Evolutionary conservation across 2,888 invertebrate species (phyloP), one percentile per base, ranked within the genome.

Genomic region (Malthinus flaveolus): DNA sequence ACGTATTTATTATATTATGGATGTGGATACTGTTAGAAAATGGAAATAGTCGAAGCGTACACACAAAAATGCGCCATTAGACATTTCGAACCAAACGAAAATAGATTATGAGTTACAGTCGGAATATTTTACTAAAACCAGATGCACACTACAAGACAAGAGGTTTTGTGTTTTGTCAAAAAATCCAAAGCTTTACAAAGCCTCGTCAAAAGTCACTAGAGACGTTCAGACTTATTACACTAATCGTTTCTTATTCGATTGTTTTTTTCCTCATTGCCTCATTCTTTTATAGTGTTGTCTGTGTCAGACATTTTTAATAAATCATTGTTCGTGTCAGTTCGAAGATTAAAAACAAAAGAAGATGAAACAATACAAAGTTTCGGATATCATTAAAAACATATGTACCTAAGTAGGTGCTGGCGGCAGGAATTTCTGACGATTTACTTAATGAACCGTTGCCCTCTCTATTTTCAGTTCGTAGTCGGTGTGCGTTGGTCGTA

Each of bases 381-480:
- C 35, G 13, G 42, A 35, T 36, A 32, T 67, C 66, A 67, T 69
- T 69, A 68, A 65, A 68, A 67, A 57, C 71, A 69, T 68, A 68
- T 71, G 69, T 23, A 23, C n/a, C 39, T 49, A 66, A 59, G 48
- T 69, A 65, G 64, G 63, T 63, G 59, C 68, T 69, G 67, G 56
- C 56, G 61, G 66, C 65, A 68, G 68, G 69, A 66, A 66, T 68
- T 65, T 66, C 68, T 67, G 67, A 71, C 66, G 70, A 71, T 73
- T 73, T 72, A 71, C 68, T 72, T 72, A 73, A 74, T 73, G 73
- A 74, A 70, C 70, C 73, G 67, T 71, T 74, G 71, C 72, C 71
- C 70, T 66, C 68, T 68, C 71, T 73, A 72, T 73, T 73, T 73
- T 70, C 69, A 71, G 73, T 68, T 68, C 61, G 66, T 68, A 67